Base-by-base conservation (phyloP, 2,888 invertebrate genomes). In the Tanytarsus gracilentus region DNA sequence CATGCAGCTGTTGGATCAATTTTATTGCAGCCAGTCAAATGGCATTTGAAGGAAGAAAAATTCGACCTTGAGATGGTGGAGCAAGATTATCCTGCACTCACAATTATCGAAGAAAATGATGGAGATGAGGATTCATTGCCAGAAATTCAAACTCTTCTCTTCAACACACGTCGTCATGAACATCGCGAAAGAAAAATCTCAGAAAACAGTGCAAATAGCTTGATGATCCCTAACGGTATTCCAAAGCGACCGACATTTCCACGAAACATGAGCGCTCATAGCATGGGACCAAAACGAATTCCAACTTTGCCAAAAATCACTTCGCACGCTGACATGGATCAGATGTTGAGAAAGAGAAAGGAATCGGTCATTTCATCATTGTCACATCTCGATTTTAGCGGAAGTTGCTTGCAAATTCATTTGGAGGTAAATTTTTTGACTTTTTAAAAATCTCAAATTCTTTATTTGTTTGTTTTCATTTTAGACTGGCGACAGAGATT, bases 361-460 rank as follows among this genome's bases (percentile, higher is more conserved):
- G 80, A 80, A 53, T 85, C 85, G 2, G 82, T 85, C 33, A 81
- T 85, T 65, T 84, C 85, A 16, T 84, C 82, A 68, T 79, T 84
- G 64, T 85, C 85, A 1, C 79, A 83, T 65, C 79, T 85, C 79
- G 85, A 86, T 71, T 85, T 86, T 70, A 84, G 83, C 30, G 85
- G 85, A 63, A 85, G 85, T 65, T 84, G 83, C 68, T 72, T 85
- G 62, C 84, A 84, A 68, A 75, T 86, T 62, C 84, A 84, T 70
- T 75, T 85, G 63, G 81, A 81, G 71, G 82, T 82, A 70, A 73
- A 77, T 74, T 61, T 56, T 25, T 44, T 27, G 29, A 26, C 6
- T 39, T 39, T 14, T 6, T 39, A 26, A 14, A n/a, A 33, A 55
- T 39, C 30, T 2, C 8, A 52, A 33, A 21, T n/a, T 18, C 14